Evolutionary conservation across 2,797 vertebrate species (phyloP), one percentile per base, ranked within the genome.

Genomic region (Denticeps clupeoides): DNA sequence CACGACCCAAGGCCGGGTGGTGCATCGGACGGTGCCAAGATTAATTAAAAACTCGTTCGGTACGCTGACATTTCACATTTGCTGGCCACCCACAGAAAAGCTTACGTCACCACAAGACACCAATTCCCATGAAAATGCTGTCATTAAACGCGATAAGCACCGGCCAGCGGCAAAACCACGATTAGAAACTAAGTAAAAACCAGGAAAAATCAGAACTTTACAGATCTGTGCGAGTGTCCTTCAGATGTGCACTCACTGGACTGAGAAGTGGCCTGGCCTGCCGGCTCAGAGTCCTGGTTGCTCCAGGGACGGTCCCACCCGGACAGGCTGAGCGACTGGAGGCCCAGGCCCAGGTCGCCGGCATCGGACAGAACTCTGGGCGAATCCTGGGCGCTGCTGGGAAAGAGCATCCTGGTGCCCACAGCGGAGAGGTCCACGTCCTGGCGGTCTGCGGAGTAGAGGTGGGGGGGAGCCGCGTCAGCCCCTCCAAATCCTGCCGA

Each of bases 261-360:
- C 58, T 90, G 83, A 10, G 87, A 82, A 81, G 78, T 89, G 67
- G 81, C 82, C 75, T 89, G 88, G 67, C 78, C 69, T 64, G 87
- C 82, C 21, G 80, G 44, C 3, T 99, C 93, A 0, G 81, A 74
- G 59, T 94, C 91, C 73, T 91, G 92, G 82, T 82, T 92, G 85
- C 89, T 97, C 94, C 93, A 97, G 29, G 92, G 88, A 74, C 89
- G 85, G 78, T 99, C 91, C 93, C 92, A 97, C 72, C 87, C 85
- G 1, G 91, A 88, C 73, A 97, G 77, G 68, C 82, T 89, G 62
- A 97, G 90, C 26, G 95, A 94, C 75, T 95, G 93, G 66, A 96
- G 89, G 84, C 93, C 93, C 78, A 97, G 89, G 84, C 90, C 93
- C 81, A 96, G 83, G 77, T 97, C 91, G 3, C 85, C 79, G 79